Evolutionary conservation across 1,140 invertebrate genomes (phyloP), one percentile per base, ranked within the genome.

Genomic region (Pseudomyrmex pallidus): DNA sequence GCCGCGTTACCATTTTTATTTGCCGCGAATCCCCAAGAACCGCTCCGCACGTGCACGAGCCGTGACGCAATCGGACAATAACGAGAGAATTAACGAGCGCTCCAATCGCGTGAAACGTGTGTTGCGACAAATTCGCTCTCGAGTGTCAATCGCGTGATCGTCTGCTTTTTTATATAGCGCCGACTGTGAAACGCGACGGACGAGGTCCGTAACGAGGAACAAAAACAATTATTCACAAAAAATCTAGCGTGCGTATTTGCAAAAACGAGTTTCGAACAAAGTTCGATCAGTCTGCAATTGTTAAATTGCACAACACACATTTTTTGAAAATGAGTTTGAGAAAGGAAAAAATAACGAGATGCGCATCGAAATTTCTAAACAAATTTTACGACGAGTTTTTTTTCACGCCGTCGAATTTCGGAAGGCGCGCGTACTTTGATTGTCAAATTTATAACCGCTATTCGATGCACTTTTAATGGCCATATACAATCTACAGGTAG

Each of bases 31-130:
- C 22, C 59, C 22, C 48, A 50, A 73, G 63, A 59, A 68, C 13
- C 64, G 85, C 54, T 67, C 64, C 70, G 10, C 85, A 87, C 86
- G 84, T 86, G 66, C 57, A 20, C 50, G 52, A 3, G 17, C 10
- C 52, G 64, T 82, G 78, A 73, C 72, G 61, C 84, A 72, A 63
- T 70, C 77, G 77, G 48, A 76, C 77, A 70, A 85, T 61, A 77
- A 64, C 54, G 85, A 4, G 67, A 57, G 22, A 52, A 44, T 61
- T 61, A 59, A 80, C 76, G 76, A 80, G 35, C 54, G 76, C 54
- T 72, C 54, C 54, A 35, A 72, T 80, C 76, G 64, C 64, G 64
- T 70, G 76, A 78, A 78, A 68, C 8, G 52, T 68, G 64, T 77
- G 17, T 68, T 78, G 50, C 52, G 52, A 57, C 50, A 68, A 78